Percentiles rank a stretch among this genome's conserved stretches.
Evolutionary conservation across 2,113 vertebrate genomes (phyloP).

Genomic region (Seriola quinqueradiata): DNA sequence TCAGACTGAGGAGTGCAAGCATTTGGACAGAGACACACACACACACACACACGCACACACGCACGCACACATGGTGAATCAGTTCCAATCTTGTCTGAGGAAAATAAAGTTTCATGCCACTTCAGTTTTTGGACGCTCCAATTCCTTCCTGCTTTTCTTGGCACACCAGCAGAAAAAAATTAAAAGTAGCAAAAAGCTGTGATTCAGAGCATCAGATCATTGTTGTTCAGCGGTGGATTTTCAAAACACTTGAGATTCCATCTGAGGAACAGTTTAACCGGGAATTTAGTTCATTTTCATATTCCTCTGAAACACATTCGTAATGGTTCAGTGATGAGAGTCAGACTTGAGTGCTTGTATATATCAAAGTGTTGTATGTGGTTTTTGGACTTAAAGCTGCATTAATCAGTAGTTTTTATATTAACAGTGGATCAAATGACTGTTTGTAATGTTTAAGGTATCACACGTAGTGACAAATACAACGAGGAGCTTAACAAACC

Average conservation of each 20-base stretch:
- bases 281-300: background rate
- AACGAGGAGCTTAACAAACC: too few species aligned
- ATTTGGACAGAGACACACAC: constrained; percentile 29
- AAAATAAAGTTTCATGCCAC: constrained; percentile 44
- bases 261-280: background rate
- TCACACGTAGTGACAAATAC: background rate
- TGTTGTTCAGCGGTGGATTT: constrained; percentile 8
- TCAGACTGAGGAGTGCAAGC: constrained; percentile 48
- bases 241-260: background rate
- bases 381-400: constrained; percentile 9
- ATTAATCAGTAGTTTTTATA: background rate
- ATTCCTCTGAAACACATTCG: background rate
- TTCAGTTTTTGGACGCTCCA: constrained; percentile 50
- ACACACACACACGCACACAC: background rate
- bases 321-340: background rate
- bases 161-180: constrained; percentile 1
- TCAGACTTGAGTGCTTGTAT: background rate
- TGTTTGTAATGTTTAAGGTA: too few species aligned
- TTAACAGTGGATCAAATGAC: background rate
- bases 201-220: constrained; percentile 20
- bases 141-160: constrained; percentile 63
- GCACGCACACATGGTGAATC: constrained; percentile 21
- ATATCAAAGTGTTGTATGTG: background rate
- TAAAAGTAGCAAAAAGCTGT: constrained; percentile 33
- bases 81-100: constrained; percentile 32